phyloP scores from a whole-genome alignment of 1,140 invertebrate genomes.

The Ericerus pela region DNA sequence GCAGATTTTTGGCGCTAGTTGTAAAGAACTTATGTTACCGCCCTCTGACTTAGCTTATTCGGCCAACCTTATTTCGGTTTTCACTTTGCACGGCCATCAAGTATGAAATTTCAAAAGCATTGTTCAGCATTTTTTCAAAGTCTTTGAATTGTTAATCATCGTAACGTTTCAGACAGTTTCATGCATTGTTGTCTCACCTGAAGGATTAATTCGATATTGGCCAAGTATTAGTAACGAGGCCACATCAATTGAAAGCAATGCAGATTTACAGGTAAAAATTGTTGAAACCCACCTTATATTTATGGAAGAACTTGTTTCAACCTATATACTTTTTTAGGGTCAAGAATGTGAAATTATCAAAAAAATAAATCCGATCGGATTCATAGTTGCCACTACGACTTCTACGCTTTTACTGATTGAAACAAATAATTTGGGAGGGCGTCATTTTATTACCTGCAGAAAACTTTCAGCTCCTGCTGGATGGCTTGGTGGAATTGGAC shows the following conservation, averaged over 20 bases:
- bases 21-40: slow-evolving; percentile 69
- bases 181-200: slow-evolving; percentile 83
- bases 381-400: slow-evolving; percentile 78
- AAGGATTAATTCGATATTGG: slow-evolving; percentile 85
- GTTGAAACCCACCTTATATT: slow-evolving; percentile 16
- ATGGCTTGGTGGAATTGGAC: slow-evolving; percentile 73
- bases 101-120: slow-evolving; percentile 26
- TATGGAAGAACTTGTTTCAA: slow-evolving; percentile 37
- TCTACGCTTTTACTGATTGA: slow-evolving; percentile 70
- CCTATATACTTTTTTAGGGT: slow-evolving; percentile 27
- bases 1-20: slow-evolving; percentile 31
- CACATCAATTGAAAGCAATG: slow-evolving; percentile 64
- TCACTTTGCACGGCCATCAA: slow-evolving; percentile 48
- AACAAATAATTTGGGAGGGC: slow-evolving; percentile 36
- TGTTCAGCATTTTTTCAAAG: neutral
- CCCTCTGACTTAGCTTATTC: slow-evolving; percentile 82
- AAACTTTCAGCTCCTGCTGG: slow-evolving; percentile 61
- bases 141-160: neutral
- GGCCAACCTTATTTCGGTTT: slow-evolving; percentile 72
- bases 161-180: slow-evolving; percentile 44
- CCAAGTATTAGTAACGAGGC: slow-evolving; percentile 74
- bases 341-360: slow-evolving; percentile 52
- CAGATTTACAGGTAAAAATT: slow-evolving; percentile 48
- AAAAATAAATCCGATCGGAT: slow-evolving; percentile 51
- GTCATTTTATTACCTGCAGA: slow-evolving; percentile 49